Conservation (phyloP, 2,888 invertebrate species). For the Hirudinaria manillensis region DNA sequence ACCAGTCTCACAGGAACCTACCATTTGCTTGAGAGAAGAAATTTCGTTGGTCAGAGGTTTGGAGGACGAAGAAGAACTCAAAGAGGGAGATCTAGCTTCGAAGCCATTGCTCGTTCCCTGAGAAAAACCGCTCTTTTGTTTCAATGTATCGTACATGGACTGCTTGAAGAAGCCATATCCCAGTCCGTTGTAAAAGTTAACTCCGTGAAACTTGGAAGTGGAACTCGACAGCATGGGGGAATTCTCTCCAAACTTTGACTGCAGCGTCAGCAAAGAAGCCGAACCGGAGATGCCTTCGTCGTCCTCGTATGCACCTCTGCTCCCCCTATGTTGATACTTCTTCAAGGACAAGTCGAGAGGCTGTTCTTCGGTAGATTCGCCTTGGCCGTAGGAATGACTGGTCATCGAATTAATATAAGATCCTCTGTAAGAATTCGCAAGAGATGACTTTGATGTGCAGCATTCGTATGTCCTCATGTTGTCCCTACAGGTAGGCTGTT, state of each 20-base stretch:
- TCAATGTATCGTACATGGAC: slow-evolving; percentile 4
- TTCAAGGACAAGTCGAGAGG: slow-evolving; percentile 26
- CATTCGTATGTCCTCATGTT: background rate
- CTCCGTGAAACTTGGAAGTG: background rate
- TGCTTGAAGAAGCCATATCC: slow-evolving; percentile 4
- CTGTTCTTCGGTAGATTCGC: slow-evolving; percentile 11
- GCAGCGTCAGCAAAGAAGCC: slow-evolving; percentile 20
- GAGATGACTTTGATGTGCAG: too few species aligned
- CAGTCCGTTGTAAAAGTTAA: background rate
- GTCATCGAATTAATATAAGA: too few species aligned
- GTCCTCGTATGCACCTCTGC: slow-evolving; percentile 1
- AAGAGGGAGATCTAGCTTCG: background rate
- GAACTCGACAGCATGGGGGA: slow-evolving; percentile 15
- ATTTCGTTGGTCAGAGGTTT: background rate
- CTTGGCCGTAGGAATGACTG: background rate
- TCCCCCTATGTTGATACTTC: background rate
- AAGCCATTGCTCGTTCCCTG: background rate
- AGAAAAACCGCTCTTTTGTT: background rate
- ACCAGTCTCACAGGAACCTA: background rate
- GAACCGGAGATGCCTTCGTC: background rate
- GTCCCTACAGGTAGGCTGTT: slow-evolving; percentile 2
- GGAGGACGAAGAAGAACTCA: background rate
- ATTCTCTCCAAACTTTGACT: slow-evolving; percentile 29
- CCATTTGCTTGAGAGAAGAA: slow-evolving; percentile 9
- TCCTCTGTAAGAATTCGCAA: too few species aligned